Conservation (phyloP, 1,140 invertebrate species). For the Bombus confusus region DNA sequence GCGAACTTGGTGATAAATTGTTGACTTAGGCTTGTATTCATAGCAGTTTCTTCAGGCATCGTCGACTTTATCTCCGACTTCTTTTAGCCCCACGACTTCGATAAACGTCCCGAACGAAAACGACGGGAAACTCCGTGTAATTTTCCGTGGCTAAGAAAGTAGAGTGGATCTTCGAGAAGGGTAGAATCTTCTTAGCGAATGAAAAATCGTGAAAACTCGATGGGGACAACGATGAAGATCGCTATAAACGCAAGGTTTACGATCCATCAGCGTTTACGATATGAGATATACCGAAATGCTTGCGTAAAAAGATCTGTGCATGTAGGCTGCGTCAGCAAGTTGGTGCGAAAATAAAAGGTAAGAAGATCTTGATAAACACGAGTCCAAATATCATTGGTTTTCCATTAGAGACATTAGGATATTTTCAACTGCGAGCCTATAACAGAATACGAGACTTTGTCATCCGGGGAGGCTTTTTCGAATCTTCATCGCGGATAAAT, state of each 20-base stretch:
- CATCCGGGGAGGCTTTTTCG: no score
- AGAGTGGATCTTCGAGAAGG: no score
- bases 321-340: no score
- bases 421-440: no score
- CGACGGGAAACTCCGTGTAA: conserved; percentile 36
- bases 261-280: not conserved
- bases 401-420: no score
- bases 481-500: no score
- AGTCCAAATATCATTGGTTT: no score
- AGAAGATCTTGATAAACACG: no score
- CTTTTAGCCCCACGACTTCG: not conserved
- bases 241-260: conserved; percentile 6
- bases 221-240: not conserved
- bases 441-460: no score
- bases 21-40: conserved; percentile 57
- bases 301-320: no score
- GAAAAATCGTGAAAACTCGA: not conserved
- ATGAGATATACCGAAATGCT: not conserved
- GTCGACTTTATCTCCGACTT: conserved; percentile 30
- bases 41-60: conserved; percentile 44
- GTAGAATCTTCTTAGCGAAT: not conserved
- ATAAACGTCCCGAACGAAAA: not conserved
- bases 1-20: conserved; percentile 62
- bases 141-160: not conserved
- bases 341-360: no score